Evolutionary conservation across 2,113 vertebrate genomes (phyloP), one percentile per base, ranked within the genome.

Genomic region (Cisticola juncidis): DNA sequence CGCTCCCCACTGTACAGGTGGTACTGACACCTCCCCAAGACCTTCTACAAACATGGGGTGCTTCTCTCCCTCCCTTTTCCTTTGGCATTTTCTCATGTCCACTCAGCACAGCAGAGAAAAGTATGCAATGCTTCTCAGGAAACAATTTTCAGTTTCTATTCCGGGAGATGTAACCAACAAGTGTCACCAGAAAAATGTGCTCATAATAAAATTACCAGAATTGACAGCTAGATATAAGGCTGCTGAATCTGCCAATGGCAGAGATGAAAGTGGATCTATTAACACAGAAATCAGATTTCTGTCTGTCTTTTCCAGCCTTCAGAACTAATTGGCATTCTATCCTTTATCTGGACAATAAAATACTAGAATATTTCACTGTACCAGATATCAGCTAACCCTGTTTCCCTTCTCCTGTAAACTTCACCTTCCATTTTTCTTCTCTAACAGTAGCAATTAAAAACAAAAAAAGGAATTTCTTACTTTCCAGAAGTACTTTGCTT

Each of bases 1-100:
- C 21, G 50, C 38, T 42, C 7, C 11, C 29, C 21, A 1, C 0
- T 20, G 38, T 5, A 44, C 2, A 4, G 47, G 38, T 50, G 19
- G 29, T 4, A 36, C 45, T 35, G 45, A 73, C 20, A 62, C 7
- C n/a, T 81, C 36, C 47, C 13, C 26, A 13, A 35, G 19, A 58
- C 14, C n/a, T 51, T 22, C 50, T 8, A 33, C 36, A 65, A 77
- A 54, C 28, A 33, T 1, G 5, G 31, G 7, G 19, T 0, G 4
- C 54, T 80, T 3, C n/a, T 12, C 33, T 79, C 18, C 23, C 24
- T 61, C 14, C 28, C 42, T 61, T 24, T 42, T 35, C 57, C 29
- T 72, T 6, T 11, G 20, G 20, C 24, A 22, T 83, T 80, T 83
- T 81, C 42, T 84, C 64, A 81, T 11, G 50, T 44, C 12, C 35